These are phyloP conservation scores for Gasteruption jaculator DNA, from an alignment of 2,888 invertebrate species.

Conservation along the genomic window DNA sequence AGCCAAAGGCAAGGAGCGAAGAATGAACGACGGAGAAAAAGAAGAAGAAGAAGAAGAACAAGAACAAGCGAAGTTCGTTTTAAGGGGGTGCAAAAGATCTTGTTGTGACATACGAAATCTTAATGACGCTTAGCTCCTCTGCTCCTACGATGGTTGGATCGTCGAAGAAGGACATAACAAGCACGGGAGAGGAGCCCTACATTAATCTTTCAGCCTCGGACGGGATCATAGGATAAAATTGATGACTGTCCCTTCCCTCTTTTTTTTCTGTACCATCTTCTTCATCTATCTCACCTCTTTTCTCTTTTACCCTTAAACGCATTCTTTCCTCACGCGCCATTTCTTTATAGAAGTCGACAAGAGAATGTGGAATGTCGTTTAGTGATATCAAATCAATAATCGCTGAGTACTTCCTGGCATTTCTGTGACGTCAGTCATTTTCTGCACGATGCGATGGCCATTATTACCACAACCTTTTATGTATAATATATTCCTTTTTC, in stretches of 20 bases:
- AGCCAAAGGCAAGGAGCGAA: background rate
- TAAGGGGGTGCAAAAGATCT: too few relatives aligned
- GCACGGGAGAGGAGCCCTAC: conserved; percentile 23
- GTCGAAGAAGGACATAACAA: conserved; percentile 22
- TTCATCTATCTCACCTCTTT: too few relatives aligned
- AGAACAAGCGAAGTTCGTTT: conserved; percentile 1
- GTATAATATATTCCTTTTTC: too few relatives aligned
- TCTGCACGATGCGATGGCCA: conserved; percentile 27
- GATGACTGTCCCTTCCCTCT: conserved; percentile 27
- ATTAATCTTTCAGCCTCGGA: conserved; percentile 27
- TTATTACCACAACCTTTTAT: conserved; percentile 10
- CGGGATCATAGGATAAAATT: conserved; percentile 30
- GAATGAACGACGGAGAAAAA: background rate
- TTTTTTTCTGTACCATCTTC: too few relatives aligned
- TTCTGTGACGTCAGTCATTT: conserved; percentile 31
- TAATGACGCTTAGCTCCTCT: too few relatives aligned
- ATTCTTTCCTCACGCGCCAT: conserved; percentile 17
- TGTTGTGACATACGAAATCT: too few relatives aligned
- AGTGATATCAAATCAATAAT: conserved; percentile 35
- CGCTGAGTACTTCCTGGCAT: conserved; percentile 25
- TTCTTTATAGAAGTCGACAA: conserved; percentile 35
- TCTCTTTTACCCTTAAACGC: too few relatives aligned
- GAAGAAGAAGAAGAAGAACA: background rate
- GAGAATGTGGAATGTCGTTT: conserved; percentile 20
- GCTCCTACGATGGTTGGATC: too few relatives aligned